Evolutionary conservation across 2,113 vertebrate species (phyloP).

Genomic region (Bufo bufo): DNA sequence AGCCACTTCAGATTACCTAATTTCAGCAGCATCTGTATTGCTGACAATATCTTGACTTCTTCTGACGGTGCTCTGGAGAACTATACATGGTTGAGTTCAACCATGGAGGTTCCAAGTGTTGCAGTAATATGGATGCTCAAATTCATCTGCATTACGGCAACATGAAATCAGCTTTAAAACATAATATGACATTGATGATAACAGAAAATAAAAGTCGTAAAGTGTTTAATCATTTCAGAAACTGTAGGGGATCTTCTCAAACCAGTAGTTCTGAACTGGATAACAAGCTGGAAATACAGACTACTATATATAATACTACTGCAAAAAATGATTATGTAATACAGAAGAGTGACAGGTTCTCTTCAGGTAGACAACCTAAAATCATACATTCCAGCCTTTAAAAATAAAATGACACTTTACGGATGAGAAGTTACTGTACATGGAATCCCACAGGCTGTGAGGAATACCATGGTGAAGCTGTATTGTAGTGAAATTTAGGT

Average conservation of each 20-base stretch:
- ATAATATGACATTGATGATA: too few species aligned
- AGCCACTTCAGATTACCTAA: too few species aligned
- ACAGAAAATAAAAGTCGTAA: not conserved
- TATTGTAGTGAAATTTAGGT: not conserved
- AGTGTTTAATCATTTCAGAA: not conserved
- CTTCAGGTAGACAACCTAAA: not conserved
- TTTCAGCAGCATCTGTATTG: too few species aligned
- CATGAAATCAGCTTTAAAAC: too few species aligned
- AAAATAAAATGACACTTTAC: not conserved
- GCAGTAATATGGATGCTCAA: too few species aligned
- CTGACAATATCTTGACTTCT: too few species aligned
- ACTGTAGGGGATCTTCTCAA: not conserved
- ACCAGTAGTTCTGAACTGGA: not conserved
- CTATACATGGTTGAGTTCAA: too few species aligned
- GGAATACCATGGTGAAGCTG: not conserved
- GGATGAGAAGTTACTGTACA: not conserved
- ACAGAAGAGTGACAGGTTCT: not conserved
- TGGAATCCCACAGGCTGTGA: not conserved
- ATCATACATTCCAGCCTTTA: not conserved
- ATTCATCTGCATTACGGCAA: too few species aligned
- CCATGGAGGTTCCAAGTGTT: too few species aligned
- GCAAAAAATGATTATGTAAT: not conserved
- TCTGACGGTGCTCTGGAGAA: too few species aligned
- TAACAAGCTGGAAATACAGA: not conserved
- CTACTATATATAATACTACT: not conserved